Conservation (phyloP, 2,888 invertebrate species). For the Bombylius discolor region DNA sequence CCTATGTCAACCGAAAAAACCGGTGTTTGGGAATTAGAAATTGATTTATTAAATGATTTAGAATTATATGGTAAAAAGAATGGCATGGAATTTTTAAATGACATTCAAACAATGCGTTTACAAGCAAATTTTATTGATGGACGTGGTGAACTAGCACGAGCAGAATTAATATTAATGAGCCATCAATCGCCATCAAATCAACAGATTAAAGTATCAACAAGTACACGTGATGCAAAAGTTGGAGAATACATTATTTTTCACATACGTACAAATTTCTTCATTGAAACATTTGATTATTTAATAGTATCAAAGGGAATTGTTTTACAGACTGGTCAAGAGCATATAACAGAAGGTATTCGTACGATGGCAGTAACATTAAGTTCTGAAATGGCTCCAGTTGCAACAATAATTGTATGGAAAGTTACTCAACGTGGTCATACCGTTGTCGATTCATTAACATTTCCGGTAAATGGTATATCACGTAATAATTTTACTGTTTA, state of each 20-base stretch:
- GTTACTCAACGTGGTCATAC: slow-evolving; percentile 71
- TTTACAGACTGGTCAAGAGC: slow-evolving; percentile 69
- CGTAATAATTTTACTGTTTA: slow-evolving; percentile 78
- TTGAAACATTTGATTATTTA: slow-evolving; percentile 80
- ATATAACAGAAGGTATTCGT: slow-evolving; percentile 60
- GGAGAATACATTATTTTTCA: slow-evolving; percentile 93
- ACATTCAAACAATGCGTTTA: slow-evolving; percentile 53
- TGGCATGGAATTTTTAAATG: slow-evolving; percentile 49
- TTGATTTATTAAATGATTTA: slow-evolving; percentile 55
- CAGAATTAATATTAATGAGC: slow-evolving; percentile 57
- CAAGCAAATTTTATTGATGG: slow-evolving; percentile 57
- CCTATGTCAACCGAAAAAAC: slow-evolving; percentile 48
- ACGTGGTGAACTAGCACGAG: slow-evolving; percentile 48
- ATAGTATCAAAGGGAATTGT: slow-evolving; percentile 89
- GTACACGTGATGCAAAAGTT: slow-evolving; percentile 70
- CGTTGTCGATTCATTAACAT: slow-evolving; percentile 86
- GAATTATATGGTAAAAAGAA: slow-evolving; percentile 44
- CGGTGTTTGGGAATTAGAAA: slow-evolving; percentile 71
- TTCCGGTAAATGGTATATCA: slow-evolving; percentile 91
- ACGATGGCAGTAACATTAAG: slow-evolving; percentile 73
- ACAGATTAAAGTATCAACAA: slow-evolving; percentile 75
- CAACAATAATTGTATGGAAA: slow-evolving; percentile 81
- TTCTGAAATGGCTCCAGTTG: slow-evolving; percentile 84
- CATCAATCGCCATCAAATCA: slow-evolving; percentile 73
- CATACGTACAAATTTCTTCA: slow-evolving; percentile 79